Evolutionary conservation across 2,797 vertebrate genomes (phyloP).

Genomic region (Manis javanica): DNA sequence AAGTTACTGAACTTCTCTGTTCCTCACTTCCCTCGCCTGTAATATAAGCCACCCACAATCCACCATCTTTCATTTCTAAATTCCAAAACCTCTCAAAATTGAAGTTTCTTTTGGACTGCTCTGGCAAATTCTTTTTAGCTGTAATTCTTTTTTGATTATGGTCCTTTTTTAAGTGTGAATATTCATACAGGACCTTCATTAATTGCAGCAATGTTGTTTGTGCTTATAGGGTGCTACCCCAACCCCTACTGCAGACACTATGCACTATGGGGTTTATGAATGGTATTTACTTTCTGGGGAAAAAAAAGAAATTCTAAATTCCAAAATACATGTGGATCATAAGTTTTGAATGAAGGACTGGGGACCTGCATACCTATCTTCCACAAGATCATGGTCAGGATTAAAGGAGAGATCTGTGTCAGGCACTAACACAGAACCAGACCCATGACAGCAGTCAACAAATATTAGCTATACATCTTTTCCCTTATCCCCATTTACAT

Average conservation of each 20-base stretch:
- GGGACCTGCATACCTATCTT: no score
- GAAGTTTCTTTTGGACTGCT: neutral
- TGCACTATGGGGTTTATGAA: neutral
- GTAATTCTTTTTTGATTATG: neutral
- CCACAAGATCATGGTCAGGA: neutral
- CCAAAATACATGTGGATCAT: neutral
- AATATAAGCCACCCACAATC: neutral
- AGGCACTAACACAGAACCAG: neutral
- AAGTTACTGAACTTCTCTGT: neutral
- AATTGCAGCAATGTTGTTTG: neutral
- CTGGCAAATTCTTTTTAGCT: neutral
- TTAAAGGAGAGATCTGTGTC: neutral
- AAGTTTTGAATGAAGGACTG: neutral
- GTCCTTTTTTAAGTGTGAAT: neutral
- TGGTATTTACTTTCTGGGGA: neutral
- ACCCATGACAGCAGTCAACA: neutral
- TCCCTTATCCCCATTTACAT: neutral
- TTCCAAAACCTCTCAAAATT: neutral
- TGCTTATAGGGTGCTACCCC: neutral
- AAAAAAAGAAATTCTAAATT: neutral
- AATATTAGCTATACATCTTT: accelerated
- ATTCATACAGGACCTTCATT: neutral
- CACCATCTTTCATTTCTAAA: neutral
- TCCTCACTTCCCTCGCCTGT: neutral
- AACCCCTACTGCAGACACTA: neutral